A percentile compares a stretch with the other conserved stretches of the same genome.
phyloP scores from a whole-genome alignment of 2,888 invertebrate species.

The Hybos culiciformis region DNA sequence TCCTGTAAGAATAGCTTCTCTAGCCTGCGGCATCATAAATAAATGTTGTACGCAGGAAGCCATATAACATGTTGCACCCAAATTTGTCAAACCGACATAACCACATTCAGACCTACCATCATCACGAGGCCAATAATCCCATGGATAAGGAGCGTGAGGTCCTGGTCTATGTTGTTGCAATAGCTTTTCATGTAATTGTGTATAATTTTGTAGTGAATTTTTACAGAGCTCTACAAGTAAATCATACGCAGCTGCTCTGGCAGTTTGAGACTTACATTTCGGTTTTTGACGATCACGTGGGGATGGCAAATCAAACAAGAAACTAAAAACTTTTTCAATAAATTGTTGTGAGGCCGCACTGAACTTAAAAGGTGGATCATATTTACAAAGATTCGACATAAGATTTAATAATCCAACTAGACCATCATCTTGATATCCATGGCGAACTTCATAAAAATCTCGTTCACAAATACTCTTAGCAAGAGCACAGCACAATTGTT shows the following conservation, averaged over 20 bases:
- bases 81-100: slow-evolving; percentile 84
- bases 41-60: slow-evolving; percentile 94
- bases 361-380: slow-evolving; percentile 74
- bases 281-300: slow-evolving; percentile 74
- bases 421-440: slow-evolving; percentile 80
- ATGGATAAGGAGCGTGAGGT: slow-evolving; percentile 74
- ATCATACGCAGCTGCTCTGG: slow-evolving; percentile 83
- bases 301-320: slow-evolving; percentile 79
- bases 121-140: slow-evolving; percentile 98
- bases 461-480: slow-evolving; percentile 60
- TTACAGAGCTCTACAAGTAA: slow-evolving; percentile 76
- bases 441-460: slow-evolving; percentile 70
- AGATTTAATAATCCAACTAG: slow-evolving; percentile 76
- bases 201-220: slow-evolving; percentile 74
- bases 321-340: slow-evolving; percentile 59
- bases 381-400: slow-evolving; percentile 76
- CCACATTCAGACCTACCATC: slow-evolving; percentile 90
- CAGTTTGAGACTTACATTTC: slow-evolving; percentile 83
- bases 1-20: slow-evolving; percentile 67
- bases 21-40: slow-evolving; percentile 92
- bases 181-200: slow-evolving; percentile 66
- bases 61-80: slow-evolving; percentile 96
- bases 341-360: slow-evolving; percentile 53
- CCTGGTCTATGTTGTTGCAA: slow-evolving; percentile 77
- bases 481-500: slow-evolving; percentile 58